Evolutionary conservation across 1,140 invertebrate genomes (phyloP).

Genomic region (Lordiphosa stackelbergi): DNA sequence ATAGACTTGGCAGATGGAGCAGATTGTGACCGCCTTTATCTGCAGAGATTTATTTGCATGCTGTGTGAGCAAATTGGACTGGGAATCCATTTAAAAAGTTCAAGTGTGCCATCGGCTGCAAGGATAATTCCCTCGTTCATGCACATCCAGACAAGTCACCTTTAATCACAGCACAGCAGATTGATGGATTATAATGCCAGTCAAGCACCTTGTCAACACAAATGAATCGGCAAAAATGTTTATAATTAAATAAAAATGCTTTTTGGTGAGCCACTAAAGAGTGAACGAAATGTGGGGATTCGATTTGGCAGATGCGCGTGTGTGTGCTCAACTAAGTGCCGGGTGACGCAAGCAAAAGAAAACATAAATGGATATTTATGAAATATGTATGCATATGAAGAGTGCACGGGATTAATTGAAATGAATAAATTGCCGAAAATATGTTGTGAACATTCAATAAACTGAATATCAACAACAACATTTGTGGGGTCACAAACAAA

Average conservation of each 20-base stretch:
- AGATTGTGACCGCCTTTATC: constrained; percentile 40
- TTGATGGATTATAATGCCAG: constrained; percentile 36
- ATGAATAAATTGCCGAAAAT: neutral
- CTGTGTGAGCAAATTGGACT: constrained; percentile 59
- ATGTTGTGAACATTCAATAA: no score
- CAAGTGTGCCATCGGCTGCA: constrained; percentile 51
- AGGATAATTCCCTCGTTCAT: constrained; percentile 6
- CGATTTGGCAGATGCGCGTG: neutral
- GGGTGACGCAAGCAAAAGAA: constrained; percentile 29
- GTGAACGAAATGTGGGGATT: neutral
- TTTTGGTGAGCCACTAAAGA: constrained; percentile 15
- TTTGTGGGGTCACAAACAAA: no score
- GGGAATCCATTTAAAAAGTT: constrained; percentile 61
- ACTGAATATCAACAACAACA: no score
- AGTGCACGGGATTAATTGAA: no score
- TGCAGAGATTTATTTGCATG: constrained; percentile 59
- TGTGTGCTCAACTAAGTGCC: constrained; percentile 14
- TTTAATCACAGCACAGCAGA: constrained; percentile 31
- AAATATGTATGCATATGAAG: no score
- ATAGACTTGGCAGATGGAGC: constrained; percentile 5
- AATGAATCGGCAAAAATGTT: constrained; percentile 27
- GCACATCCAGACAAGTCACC: constrained; percentile 39
- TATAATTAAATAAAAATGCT: constrained; percentile 6
- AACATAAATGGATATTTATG: no score
- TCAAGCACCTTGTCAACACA: constrained; percentile 59